Evolutionary conservation across 1,140 invertebrate genomes (phyloP), one percentile per base, ranked within the genome.

Genomic region (Drosophila melanica): DNA sequence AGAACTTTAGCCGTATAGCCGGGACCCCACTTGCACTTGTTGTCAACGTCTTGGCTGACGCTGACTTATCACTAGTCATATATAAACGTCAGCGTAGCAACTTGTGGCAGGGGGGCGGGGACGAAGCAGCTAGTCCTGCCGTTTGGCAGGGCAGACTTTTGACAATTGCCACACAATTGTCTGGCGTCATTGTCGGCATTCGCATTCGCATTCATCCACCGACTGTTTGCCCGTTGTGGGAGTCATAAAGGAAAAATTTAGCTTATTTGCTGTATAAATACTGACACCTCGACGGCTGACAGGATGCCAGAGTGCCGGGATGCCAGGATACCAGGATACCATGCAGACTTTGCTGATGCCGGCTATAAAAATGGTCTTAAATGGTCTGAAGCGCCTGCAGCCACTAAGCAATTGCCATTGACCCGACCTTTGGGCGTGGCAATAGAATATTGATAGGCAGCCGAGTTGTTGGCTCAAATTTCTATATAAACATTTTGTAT

Each of bases 201-300:
- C 58, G 18, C 53, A 51, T 51, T 53, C 50, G n/a, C 55, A 58
- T 75, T 76, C 65, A 72, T 45, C 65, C 77, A 55, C 41, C 59
- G 41, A 63, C 72, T 44, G 65, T 66, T 66, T 72, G 35, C 54
- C 68, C 62, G 68, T 68, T 76, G 68, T 57, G 82, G 82, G 79
- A 89, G 75, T 82, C 82, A 87, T 87, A 87, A 87, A 87, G 72
- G 76, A 75, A 79, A 79, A 81, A 79, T 81, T 89, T 87, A 82
- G 84, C 82, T 89, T 87, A 89, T 87, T 87, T 87, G 82, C 79
- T 82, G 72, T 79, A 87, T 87, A 87, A 87, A 87, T 87, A 87
- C 84, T 89, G 84, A 87, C 79, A 82, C 82, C 79, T 87, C 45
- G 64, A 50, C 48, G 58, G 64, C 67, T 68, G 65, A 41, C 54